Base-by-base conservation (phyloP, 2,113 vertebrate genomes). In the Excalfactoria chinensis region DNA sequence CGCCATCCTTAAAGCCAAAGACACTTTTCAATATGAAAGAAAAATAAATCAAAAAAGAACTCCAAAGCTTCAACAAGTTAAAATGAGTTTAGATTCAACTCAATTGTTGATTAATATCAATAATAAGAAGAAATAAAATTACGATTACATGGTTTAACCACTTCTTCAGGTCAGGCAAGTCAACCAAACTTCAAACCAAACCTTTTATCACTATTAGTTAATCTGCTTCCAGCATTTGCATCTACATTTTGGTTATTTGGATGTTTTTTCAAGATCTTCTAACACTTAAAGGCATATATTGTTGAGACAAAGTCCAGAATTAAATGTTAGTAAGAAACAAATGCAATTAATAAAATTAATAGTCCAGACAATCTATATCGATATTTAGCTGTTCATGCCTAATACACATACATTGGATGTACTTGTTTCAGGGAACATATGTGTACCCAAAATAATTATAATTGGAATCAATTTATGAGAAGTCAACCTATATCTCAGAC, bases 11-110 rank as follows among this genome's bases (percentile, higher is more conserved):
- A 81, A 67, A 88, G 60, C 83, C 85, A 89, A 88, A 95, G 93
- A 76, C 66, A 32, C 9, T 76, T 43, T 88, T 71, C 9, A 51
- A 34, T 67, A 46, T 73, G 37, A 86, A 70, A 89, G 43, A 85
- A 84, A 84, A 66, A 84, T 60, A 76, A 74, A 86, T 93, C 55
- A 84, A 88, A 53, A 97, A 96, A 60, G 85, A 97, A 19, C 75
- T 77, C 75, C 26, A 88, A 56, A 49, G 64, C 92, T 91, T 95
- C 97, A 97, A 97, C 93, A 96, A 97, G 86, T 96, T 90, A 81
- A 93, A 89, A 83, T 70, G 59, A 55, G 91, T 94, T 20, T 73
- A 46, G 69, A 94, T 66, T 91, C 56, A 79, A 79, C 78, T 84
- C 28, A 88, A 56, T 71, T 94, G 35, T 85, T 92, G 86, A n/a